Evolutionary conservation across 2,113 vertebrate genomes (phyloP), one percentile per base, ranked within the genome.

Genomic region (Alligator mississippiensis): DNA sequence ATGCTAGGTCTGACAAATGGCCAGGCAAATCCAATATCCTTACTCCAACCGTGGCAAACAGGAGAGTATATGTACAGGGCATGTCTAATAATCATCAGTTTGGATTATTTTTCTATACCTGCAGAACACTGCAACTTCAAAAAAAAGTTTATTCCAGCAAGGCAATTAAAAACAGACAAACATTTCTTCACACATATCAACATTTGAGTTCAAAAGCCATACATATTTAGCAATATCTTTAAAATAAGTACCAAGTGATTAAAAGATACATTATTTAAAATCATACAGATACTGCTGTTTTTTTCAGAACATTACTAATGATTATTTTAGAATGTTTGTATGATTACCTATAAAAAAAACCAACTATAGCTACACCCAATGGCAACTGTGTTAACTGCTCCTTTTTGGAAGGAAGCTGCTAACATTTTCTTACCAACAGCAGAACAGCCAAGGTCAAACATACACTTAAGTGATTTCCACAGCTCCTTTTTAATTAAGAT

Each of bases 361-460:
- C 94, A 83, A 80, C 96, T 96, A 95, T 82, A 96, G 95, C 96
- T 96, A 96, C 97, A 93, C 96, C 96, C 90, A 96, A 77, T 95
- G 97, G 95, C 55, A 93, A 77, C n/a, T 88, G 14, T 60, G 63
- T n/a, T 76, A 84, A 95, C 59, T 95, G 90, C 85, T 87, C 10
- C 30, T 79, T 93, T 93, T 68, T 30, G 75, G 19, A 90, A 74
- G 30, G 77, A 96, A 94, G 82, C 5, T 62, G 47, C n/a, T 80
- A 68, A 57, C 34, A 61, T 77, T 90, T 89, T 88, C n/a, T 84
- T 59, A 58, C 8, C 19, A 81, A 2, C 1, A 1, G 19, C 57
- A 28, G 55, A 87, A 66, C 2, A 63, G 80, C 38, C 24, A 85
- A 85, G 16, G 61, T 92, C 61, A 93, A 91, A 72, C 22, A 59